These are phyloP conservation scores for Eupithecia tripunctaria DNA, from an alignment of 2,888 invertebrate species.

Conservation along the genomic window DNA sequence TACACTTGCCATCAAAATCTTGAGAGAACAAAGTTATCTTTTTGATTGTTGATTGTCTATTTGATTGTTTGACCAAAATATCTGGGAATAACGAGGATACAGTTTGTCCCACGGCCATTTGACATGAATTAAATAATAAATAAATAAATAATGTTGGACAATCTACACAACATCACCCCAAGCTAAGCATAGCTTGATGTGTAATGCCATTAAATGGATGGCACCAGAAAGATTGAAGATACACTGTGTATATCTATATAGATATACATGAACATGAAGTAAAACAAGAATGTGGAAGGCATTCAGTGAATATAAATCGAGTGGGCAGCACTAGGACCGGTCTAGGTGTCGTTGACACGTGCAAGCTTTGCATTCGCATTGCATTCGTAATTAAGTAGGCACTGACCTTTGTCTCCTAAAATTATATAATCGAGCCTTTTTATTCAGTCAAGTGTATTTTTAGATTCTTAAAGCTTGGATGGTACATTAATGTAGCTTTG, in stretches of 20 bases:
- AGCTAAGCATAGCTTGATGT: too few species aligned
- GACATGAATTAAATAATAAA: too few species aligned
- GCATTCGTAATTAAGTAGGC: constrained; percentile 14
- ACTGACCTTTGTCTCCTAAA: constrained; percentile 18
- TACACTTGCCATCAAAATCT: not conserved
- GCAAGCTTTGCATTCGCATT: constrained; percentile 42
- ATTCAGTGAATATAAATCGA: constrained; percentile 40
- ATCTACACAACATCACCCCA: too few species aligned
- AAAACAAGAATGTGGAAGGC: constrained; percentile 35
- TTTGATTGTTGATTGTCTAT: too few species aligned
- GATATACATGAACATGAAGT: not conserved
- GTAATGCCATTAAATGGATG: not conserved
- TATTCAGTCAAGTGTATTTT: not conserved
- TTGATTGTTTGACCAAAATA: not conserved
- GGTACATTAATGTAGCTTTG: not conserved
- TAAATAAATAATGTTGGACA: too few species aligned
- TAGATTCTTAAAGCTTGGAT: not conserved
- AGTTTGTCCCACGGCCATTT: not conserved
- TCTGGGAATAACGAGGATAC: not conserved
- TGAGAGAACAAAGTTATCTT: too few species aligned
- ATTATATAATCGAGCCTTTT: not conserved
- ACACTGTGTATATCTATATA: not conserved
- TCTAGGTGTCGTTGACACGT: constrained; percentile 50
- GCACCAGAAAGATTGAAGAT: not conserved
- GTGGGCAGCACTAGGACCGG: constrained; percentile 50